Evolutionary conservation across 2,113 vertebrate species (phyloP).

Genomic region (Xiphophorus hellerii): DNA sequence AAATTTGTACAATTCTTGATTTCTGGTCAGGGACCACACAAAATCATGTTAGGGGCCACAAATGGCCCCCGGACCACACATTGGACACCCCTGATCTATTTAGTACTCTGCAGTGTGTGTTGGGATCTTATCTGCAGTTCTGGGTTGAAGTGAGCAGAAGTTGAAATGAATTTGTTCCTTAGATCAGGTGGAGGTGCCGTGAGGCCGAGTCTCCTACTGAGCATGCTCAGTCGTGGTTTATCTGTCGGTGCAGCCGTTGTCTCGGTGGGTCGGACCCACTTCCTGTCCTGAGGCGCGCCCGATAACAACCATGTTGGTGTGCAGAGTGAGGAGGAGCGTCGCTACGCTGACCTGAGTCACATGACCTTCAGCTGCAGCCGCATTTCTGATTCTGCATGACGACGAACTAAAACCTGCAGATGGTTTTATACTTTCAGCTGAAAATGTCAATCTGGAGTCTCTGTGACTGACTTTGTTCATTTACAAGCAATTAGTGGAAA

Average conservation of each 20-base stretch:
- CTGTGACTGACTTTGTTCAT: too few species aligned
- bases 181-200: background rate
- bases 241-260: constrained; percentile 58
- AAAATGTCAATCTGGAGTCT: too few species aligned
- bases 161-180: too few species aligned
- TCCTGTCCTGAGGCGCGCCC: constrained; percentile 51
- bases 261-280: constrained; percentile 38
- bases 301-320: constrained; percentile 70
- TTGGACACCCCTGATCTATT: too few species aligned
- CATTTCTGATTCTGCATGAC: background rate
- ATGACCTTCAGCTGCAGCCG: constrained; percentile 4
- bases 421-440: too few species aligned
- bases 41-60: too few species aligned
- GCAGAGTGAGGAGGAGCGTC: background rate
- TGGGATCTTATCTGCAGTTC: background rate
- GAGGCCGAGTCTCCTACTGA: background rate
- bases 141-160: background rate
- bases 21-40: too few species aligned
- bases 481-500: too few species aligned
- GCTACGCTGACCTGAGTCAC: constrained; percentile 12
- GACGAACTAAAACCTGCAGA: too few species aligned
- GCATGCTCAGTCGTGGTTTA: constrained; percentile 33
- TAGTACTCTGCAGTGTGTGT: too few species aligned
- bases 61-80: too few species aligned
- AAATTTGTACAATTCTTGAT: too few species aligned